phyloP scores from a whole-genome alignment of 2,888 invertebrate genomes.

The Heliconius cydno region DNA sequence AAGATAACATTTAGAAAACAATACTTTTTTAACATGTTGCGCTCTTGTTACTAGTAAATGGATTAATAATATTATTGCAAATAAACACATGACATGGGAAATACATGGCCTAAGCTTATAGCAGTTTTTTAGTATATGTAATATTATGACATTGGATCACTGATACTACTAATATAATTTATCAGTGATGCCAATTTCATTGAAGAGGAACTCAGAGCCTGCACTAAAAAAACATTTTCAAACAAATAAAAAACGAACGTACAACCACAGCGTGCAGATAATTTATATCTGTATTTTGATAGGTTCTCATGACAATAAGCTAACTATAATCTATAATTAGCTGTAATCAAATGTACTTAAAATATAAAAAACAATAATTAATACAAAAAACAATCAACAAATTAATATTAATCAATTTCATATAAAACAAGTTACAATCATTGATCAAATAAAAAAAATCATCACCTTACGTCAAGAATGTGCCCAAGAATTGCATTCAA shows the following conservation, averaged over 20 bases:
- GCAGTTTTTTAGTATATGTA: background rate
- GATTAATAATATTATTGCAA: background rate
- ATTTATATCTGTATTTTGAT: background rate
- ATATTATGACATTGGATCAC: too few relatives aligned
- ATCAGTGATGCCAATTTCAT: too few relatives aligned
- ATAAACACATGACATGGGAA: background rate
- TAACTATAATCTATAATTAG: background rate
- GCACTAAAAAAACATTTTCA: too few relatives aligned
- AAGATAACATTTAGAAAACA: background rate
- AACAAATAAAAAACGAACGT: too few relatives aligned
- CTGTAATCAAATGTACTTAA: constrained; percentile 6
- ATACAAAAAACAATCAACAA: background rate
- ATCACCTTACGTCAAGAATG: too few relatives aligned
- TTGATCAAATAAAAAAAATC: background rate
- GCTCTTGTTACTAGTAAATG: background rate
- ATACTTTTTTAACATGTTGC: background rate
- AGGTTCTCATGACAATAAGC: background rate
- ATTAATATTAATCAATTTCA: too few relatives aligned
- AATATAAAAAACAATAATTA: background rate
- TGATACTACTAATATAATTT: too few relatives aligned
- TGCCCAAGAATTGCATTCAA: background rate
- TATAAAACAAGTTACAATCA: too few relatives aligned
- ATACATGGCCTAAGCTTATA: background rate
- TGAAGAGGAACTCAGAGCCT: too few relatives aligned
- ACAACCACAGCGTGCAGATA: too few relatives aligned